Evolutionary conservation across 2,113 vertebrate species (phyloP), one percentile per base, ranked within the genome.

Genomic region (Serilophus lunatus): DNA sequence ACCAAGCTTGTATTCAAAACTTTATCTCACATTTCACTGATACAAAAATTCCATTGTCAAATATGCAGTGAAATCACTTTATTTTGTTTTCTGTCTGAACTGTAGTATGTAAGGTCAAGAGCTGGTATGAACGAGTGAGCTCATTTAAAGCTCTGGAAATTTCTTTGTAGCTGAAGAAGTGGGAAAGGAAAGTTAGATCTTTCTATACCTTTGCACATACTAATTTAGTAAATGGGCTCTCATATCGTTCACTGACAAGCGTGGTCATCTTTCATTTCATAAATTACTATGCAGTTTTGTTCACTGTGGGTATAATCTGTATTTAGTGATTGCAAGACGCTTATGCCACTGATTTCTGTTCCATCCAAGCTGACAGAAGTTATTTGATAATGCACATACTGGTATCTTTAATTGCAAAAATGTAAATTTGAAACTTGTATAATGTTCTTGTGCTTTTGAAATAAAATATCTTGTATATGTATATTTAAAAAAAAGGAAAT

Each of bases 371-470:
- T 96, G 94, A 96, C 94, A 89, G 90, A 96, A 97, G 91, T 98
- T 96, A 97, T 97, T 97, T 97, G 90, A 97, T 97, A 97, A 97
- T 98, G 97, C 97, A 97, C 97, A 98, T 98, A 98, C 90, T 95
- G 97, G 93, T 98, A 97, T 97, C 97, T 97, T 98, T 95, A 98
- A 97, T 95, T 98, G 97, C 95, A 98, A 97, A 98, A 98, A 93
- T 98, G 98, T 98, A 98, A 98, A 98, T 98, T 98, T 97, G 95
- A 98, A 97, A 98, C 97, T 97, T 98, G 97, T 98, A 98, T 96
- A 98, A 98, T 98, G 98, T 98, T 97, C 96, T 96, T 95, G 98
- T 98, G 97, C 97, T 98, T 98, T 98, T 98, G 96, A 97, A 98
- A 98, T 97, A 97, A 98, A 98, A 97, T 98, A 98, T 94, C 97